Evolutionary conservation across 53 echinoderm and acorn worm species (phyloP).

Genomic region (Holothuria leucospilota): DNA sequence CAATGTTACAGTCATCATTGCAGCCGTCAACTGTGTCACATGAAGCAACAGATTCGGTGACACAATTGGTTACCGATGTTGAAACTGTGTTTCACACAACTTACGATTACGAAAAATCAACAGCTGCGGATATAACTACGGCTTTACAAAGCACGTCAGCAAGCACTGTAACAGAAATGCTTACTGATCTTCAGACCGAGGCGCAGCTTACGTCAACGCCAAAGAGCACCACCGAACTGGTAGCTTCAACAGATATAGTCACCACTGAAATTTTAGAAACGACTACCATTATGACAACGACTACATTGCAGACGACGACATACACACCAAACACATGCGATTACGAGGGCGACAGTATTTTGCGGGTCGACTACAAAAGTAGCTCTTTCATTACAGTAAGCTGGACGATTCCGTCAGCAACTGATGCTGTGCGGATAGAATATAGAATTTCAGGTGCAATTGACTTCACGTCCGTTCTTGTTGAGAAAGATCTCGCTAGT

Average conservation of each 20-base stretch:
- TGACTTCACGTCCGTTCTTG: constrained; percentile 18
- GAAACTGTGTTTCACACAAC: not conserved
- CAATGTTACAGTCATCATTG: not conserved
- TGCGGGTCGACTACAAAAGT: constrained; percentile 42
- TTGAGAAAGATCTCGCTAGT: constrained; percentile 44
- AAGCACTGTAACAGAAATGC: not conserved
- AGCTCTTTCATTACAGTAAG: constrained; percentile 56
- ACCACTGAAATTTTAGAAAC: constrained; percentile 17
- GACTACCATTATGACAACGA: constrained; percentile 4
- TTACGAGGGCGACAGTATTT: constrained; percentile 11
- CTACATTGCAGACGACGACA: not conserved
- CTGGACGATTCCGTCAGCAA: constrained; percentile 45
- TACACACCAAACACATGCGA: constrained; percentile 30
- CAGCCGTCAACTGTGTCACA: not conserved
- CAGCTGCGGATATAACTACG: not conserved
- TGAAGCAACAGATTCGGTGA: not conserved
- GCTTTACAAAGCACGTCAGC: not conserved
- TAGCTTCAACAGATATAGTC: not conserved
- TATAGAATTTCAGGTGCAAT: constrained; percentile 51
- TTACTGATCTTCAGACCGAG: not conserved
- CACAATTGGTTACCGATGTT: constrained; percentile 3
- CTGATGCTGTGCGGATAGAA: constrained; percentile 45
- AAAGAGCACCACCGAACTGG: not conserved
- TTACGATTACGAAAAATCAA: not conserved
- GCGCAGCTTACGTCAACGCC: not conserved